Percentiles rank a stretch among this genome's conserved stretches.
phyloP scores from a whole-genome alignment of 1,140 invertebrate genomes.

The Cecropterus lyciades region DNA sequence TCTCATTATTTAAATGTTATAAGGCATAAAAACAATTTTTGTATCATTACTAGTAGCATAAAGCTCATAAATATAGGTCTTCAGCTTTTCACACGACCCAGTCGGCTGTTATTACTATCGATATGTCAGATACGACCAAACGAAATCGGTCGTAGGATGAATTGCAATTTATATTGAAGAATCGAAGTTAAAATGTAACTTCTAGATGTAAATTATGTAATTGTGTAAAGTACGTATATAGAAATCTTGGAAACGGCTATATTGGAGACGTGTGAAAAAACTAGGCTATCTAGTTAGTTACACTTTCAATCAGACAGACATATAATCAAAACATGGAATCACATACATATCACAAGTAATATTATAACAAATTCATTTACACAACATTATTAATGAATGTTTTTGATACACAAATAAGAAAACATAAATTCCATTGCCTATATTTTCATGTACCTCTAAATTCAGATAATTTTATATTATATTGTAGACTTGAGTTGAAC shows the following conservation, averaged over 20 bases:
- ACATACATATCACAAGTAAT: constrained; percentile 15
- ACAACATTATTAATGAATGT: background rate
- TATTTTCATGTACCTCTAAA: too few relatives aligned
- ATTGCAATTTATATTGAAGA: too few relatives aligned
- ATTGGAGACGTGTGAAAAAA: background rate
- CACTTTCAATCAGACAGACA: background rate
- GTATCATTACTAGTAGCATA: background rate
- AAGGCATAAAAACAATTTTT: background rate
- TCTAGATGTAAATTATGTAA: too few relatives aligned
- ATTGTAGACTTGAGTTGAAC: too few relatives aligned
- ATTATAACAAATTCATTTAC: background rate
- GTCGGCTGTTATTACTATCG: background rate
- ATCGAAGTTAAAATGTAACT: too few relatives aligned
- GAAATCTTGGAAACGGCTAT: too few relatives aligned
- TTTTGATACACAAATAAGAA: background rate
- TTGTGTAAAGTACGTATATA: too few relatives aligned
- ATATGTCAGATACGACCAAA: background rate
- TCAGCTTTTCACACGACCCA: background rate
- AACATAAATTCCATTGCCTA: background rate
- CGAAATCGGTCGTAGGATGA: too few relatives aligned
- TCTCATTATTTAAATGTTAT: background rate
- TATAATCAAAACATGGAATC: constrained; percentile 7
- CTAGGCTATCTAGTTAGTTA: background rate
- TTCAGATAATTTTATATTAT: too few relatives aligned
- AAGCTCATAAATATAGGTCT: background rate